phyloP scores from a whole-genome alignment of 2,113 vertebrate genomes.

The Vulpes ferrilata region DNA sequence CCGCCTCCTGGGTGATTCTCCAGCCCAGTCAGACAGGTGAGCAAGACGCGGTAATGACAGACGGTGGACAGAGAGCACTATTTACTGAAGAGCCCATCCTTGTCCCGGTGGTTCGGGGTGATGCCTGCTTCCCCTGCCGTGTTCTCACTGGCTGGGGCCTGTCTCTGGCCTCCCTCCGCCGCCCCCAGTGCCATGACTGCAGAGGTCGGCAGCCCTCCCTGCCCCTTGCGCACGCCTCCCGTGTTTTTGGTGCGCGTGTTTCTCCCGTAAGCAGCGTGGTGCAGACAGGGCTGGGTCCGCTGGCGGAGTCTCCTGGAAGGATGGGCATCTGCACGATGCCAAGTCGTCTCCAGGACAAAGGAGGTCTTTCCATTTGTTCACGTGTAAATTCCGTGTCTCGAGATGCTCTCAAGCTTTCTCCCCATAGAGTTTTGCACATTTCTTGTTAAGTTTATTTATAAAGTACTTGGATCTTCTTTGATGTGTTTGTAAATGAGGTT shows the following conservation, averaged over 20 bases:
- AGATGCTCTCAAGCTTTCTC: neutral
- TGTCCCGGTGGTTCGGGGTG: neutral
- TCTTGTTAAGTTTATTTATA: neutral
- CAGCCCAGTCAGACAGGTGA: neutral
- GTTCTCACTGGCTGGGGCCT: neutral
- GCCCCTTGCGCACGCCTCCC: too few relatives aligned
- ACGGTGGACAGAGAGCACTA: too few relatives aligned
- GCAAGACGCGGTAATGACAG: too few relatives aligned
- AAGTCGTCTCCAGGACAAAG: neutral
- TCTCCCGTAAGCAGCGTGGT: neutral
- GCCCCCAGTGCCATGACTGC: neutral
- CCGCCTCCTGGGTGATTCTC: neutral
- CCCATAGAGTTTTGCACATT: neutral
- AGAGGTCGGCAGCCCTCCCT: neutral
- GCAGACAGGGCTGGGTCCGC: neutral
- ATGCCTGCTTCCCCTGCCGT: neutral
- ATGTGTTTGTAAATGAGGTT: neutral
- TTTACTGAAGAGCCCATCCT: neutral
- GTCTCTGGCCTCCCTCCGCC: neutral
- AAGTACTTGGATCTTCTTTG: neutral
- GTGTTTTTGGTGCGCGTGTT: too few relatives aligned
- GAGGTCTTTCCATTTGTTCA: neutral
- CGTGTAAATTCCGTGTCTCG: neutral
- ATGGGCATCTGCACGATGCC: rapidly evolving
- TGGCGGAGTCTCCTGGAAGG: neutral